These are phyloP conservation scores for Pachyuromys duprasi DNA, from an alignment of 2,797 vertebrate genomes.

Conservation along the genomic window DNA sequence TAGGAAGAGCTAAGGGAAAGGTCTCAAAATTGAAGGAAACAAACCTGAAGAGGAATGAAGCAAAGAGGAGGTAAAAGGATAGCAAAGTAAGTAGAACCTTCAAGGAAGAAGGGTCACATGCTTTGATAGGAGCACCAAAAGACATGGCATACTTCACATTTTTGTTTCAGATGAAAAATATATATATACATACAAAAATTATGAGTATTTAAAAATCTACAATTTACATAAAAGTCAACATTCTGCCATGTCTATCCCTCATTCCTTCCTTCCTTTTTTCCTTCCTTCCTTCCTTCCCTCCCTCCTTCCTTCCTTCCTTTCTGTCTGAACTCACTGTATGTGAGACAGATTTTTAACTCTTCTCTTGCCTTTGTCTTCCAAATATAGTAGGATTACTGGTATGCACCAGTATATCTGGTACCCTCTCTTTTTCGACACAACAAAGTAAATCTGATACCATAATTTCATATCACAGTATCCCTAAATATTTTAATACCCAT, in stretches of 20 bases:
- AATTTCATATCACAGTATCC: background rate
- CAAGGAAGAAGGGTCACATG: background rate
- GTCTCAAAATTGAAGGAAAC: background rate
- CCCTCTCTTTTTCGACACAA: background rate
- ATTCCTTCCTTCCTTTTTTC: background rate
- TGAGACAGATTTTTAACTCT: background rate
- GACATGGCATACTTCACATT: background rate
- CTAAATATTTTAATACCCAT: conserved; percentile 20
- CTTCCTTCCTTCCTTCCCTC: background rate
- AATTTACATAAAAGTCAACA: conserved; percentile 25
- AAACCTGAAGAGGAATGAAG: background rate
- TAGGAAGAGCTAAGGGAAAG: conserved; percentile 24
- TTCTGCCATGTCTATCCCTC: background rate
- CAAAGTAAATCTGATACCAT: conserved; percentile 9
- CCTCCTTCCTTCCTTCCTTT: background rate
- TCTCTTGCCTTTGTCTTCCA: background rate
- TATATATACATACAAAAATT: background rate
- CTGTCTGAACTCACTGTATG: background rate
- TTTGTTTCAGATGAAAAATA: background rate
- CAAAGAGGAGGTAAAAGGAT: background rate
- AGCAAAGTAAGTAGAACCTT: background rate
- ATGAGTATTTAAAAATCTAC: background rate
- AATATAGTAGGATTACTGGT: background rate
- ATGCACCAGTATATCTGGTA: background rate
- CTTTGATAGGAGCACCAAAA: conserved; percentile 23